Percentiles rank a stretch among this genome's conserved stretches.
These are phyloP conservation scores for Lasiommata megera DNA, from an alignment of 2,888 invertebrate species.

Conservation along the genomic window DNA sequence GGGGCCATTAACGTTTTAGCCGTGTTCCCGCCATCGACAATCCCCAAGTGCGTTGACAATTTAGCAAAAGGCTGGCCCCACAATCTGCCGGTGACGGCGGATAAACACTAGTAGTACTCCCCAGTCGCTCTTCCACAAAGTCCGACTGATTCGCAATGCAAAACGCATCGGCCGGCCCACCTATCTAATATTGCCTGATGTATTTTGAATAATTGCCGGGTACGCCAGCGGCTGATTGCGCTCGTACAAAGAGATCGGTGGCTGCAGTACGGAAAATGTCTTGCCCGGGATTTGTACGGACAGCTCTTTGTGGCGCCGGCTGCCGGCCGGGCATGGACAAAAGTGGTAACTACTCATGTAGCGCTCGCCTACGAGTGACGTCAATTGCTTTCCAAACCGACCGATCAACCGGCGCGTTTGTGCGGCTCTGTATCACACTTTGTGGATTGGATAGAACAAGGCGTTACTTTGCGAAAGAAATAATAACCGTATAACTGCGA, in stretches of 20 bases:
- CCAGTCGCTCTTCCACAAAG: conserved; percentile 59
- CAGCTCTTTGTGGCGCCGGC: conserved; percentile 37
- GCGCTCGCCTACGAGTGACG: conserved; percentile 18
- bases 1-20: conserved; percentile 41
- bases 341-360: conserved; percentile 32
- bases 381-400: conserved; percentile 20
- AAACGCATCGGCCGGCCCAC: conserved; percentile 72
- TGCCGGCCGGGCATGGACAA: conserved; percentile 28
- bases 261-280: conserved; percentile 62
- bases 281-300: conserved; percentile 54
- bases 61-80: conserved; percentile 63
- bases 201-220: conserved; percentile 79
- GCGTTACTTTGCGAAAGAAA: too few relatives aligned
- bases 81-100: conserved; percentile 60
- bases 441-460: not conserved
- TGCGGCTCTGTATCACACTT: not conserved
- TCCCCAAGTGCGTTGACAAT: conserved; percentile 56
- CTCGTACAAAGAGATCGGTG: conserved; percentile 60
- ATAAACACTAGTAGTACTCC: conserved; percentile 58
- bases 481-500: too few relatives aligned
- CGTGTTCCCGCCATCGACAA: conserved; percentile 45
- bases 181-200: conserved; percentile 79
- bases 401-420: not conserved
- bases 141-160: conserved; percentile 77
- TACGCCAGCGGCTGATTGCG: conserved; percentile 65